Percentiles rank a stretch among this genome's conserved stretches.
Evolutionary conservation across 2,888 invertebrate species (phyloP).

Genomic region (Eristalis tenax): DNA sequence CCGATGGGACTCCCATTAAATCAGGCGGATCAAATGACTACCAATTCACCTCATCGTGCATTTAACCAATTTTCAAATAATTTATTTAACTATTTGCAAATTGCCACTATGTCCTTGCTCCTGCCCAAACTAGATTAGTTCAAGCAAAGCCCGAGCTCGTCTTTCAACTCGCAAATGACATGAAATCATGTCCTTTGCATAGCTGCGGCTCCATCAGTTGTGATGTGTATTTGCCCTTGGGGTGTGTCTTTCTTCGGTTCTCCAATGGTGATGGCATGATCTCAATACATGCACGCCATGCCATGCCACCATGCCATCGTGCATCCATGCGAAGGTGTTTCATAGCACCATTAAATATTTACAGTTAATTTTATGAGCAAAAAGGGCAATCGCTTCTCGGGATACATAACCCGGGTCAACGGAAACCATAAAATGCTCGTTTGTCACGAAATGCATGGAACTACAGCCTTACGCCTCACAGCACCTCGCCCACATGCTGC

Average conservation of each 20-base stretch:
- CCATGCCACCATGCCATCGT: background rate
- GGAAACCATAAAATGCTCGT: slow-evolving; percentile 81
- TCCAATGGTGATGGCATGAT: slow-evolving; percentile 38
- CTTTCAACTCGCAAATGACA: slow-evolving; percentile 61
- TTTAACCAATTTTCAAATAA: slow-evolving; percentile 55
- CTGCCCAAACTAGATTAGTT: slow-evolving; percentile 52
- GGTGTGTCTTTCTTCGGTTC: slow-evolving; percentile 62
- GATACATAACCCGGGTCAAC: slow-evolving; percentile 79
- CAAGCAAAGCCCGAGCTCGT: slow-evolving; percentile 44
- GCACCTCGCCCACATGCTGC: background rate
- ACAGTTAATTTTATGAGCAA: slow-evolving; percentile 80
- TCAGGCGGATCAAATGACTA: background rate
- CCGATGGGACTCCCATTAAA: background rate
- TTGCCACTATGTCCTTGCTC: background rate
- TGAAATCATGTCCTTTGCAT: slow-evolving; percentile 64
- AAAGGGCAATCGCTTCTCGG: slow-evolving; percentile 80
- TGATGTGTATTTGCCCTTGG: slow-evolving; percentile 58
- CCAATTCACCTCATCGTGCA: slow-evolving; percentile 23
- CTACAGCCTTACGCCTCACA: background rate
- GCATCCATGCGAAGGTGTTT: slow-evolving; percentile 64
- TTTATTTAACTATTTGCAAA: slow-evolving; percentile 70
- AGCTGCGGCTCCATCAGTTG: background rate
- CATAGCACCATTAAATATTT: slow-evolving; percentile 80
- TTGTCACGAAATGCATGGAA: slow-evolving; percentile 80
- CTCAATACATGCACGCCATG: slow-evolving; percentile 47